These are phyloP conservation scores for Micrasema longulum DNA, from an alignment of 1,140 invertebrate genomes.

Conservation along the genomic window DNA sequence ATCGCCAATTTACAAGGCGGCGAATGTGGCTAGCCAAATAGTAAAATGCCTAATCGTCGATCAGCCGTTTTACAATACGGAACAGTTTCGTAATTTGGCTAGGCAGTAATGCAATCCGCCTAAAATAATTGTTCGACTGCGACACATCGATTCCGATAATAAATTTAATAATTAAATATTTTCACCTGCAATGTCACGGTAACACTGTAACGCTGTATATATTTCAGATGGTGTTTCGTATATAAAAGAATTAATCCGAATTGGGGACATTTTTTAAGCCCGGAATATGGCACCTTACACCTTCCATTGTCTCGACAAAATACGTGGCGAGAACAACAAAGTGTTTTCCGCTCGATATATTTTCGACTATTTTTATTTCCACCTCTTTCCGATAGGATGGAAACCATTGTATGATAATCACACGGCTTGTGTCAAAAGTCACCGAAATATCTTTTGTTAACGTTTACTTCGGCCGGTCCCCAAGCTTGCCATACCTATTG, in stretches of 20 bases:
- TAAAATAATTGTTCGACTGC: no score
- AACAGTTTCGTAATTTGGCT: no score
- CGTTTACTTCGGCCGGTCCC: slow-evolving; percentile 44
- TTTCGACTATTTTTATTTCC: slow-evolving; percentile 48
- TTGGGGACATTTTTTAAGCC: slow-evolving; percentile 10
- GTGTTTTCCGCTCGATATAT: slow-evolving; percentile 45
- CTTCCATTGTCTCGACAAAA: slow-evolving; percentile 34
- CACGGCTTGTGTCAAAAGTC: slow-evolving; percentile 53
- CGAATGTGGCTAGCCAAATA: no score
- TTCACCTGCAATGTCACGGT: no score
- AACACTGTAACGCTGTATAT: no score
- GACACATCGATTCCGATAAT: no score
- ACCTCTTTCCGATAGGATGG: slow-evolving; percentile 30
- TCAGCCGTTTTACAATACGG: no score
- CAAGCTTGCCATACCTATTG: background rate
- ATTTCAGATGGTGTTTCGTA: no score
- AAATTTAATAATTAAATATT: no score
- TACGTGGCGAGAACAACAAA: slow-evolving; percentile 38
- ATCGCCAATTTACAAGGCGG: no score
- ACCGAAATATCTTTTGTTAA: slow-evolving; percentile 52
- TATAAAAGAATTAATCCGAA: slow-evolving; percentile 22
- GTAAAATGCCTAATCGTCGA: no score
- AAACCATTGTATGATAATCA: slow-evolving; percentile 54
- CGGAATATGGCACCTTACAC: slow-evolving; percentile 12
- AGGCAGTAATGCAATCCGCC: no score